Percentiles rank a stretch among this genome's conserved stretches.
phyloP scores from a whole-genome alignment of 2,113 vertebrate genomes.

The Stomatorhinus ivindoensis region DNA sequence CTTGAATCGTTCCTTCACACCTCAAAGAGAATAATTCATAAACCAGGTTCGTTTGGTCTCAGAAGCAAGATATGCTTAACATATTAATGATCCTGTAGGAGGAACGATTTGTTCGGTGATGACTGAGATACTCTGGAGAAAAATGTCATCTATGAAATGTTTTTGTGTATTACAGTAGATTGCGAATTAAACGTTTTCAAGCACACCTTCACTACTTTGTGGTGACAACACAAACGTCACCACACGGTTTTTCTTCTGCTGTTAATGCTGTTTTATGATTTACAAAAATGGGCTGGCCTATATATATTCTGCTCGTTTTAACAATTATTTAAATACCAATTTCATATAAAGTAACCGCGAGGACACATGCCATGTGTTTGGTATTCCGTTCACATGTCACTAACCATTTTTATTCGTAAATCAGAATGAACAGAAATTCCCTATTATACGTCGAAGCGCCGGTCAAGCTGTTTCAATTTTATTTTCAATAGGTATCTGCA shows the following conservation, averaged over 20 bases:
- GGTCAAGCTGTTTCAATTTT: background rate
- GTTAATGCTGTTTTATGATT: background rate
- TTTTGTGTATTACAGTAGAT: background rate
- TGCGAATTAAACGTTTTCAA: background rate
- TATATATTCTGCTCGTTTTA: background rate
- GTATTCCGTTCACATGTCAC: background rate
- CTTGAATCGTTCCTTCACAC: conserved; percentile 10
- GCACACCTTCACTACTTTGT: background rate
- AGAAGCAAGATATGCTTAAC: conserved; percentile 9
- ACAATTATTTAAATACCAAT: background rate
- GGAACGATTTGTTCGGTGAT: background rate
- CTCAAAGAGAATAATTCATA: conserved; percentile 23
- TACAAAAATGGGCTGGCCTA: background rate
- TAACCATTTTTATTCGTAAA: background rate
- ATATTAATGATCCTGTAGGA: conserved; percentile 9
- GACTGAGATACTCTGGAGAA: background rate
- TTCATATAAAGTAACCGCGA: background rate
- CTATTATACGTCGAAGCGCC: background rate
- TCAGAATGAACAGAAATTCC: background rate
- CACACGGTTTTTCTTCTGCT: background rate
- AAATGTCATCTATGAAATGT: background rate
- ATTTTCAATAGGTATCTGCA: background rate
- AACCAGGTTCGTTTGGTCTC: background rate
- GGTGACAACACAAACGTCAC: background rate
- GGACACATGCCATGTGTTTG: background rate